A percentile compares a stretch with the other conserved stretches of the same genome.
Conservation (phyloP, 2,888 invertebrate species). For the Doris montereyensis region DNA sequence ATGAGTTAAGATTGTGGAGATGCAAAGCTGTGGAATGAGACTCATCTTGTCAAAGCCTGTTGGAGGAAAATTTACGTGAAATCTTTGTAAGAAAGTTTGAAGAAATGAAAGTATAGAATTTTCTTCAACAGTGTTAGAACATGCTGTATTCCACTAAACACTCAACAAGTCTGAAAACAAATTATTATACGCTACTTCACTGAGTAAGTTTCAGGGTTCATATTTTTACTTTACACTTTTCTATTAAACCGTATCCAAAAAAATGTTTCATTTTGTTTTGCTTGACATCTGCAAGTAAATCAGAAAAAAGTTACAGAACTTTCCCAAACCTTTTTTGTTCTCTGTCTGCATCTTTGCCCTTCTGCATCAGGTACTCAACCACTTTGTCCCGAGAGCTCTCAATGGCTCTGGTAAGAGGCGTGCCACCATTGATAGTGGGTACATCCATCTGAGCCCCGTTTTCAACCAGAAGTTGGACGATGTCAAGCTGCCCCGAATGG, state of each 20-base stretch:
- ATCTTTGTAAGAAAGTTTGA: no score
- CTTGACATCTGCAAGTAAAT: neutral
- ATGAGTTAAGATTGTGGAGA: no score
- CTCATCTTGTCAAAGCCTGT: no score
- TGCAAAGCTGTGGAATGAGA: no score
- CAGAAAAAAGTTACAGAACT: neutral
- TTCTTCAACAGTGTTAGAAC: no score
- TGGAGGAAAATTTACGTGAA: no score
- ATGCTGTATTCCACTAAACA: no score
- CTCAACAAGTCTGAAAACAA: no score
- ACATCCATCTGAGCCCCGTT: constrained; percentile 71
- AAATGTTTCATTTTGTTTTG: neutral
- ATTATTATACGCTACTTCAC: no score
- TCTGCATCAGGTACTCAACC: constrained; percentile 69
- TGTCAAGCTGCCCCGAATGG: constrained; percentile 70
- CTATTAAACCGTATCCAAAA: neutral
- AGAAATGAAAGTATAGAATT: no score
- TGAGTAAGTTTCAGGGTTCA: no score
- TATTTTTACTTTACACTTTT: neutral
- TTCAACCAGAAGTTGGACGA: constrained; percentile 69
- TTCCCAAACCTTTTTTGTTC: constrained; percentile 70
- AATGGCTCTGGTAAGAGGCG: constrained; percentile 72
- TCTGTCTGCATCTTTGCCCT: constrained; percentile 71
- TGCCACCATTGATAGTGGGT: constrained; percentile 70
- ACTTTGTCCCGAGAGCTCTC: constrained; percentile 70